phyloP scores from a whole-genome alignment of 2,113 vertebrate genomes.

The Pseudonaja textilis region DNA sequence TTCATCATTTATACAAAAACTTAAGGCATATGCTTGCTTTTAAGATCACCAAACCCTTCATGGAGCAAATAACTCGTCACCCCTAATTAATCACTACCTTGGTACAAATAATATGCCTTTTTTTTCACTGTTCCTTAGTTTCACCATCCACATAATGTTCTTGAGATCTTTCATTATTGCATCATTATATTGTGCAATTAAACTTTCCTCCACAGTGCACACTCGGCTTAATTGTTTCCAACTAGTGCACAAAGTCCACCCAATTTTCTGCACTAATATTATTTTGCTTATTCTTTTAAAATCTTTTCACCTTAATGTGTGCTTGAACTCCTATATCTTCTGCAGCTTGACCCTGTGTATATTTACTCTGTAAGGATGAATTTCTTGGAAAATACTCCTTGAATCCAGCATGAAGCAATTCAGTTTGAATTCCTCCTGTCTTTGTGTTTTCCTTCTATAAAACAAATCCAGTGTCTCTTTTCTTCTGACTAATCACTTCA shows the following conservation, averaged over 20 bases:
- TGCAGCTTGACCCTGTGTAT: constrained; percentile 3
- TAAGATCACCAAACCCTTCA: neutral
- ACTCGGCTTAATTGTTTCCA: neutral
- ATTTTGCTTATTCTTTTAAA: neutral
- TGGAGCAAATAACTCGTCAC: neutral
- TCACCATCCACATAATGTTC: neutral
- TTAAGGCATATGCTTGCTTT: neutral
- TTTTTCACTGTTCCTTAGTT: neutral
- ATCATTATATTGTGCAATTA: neutral
- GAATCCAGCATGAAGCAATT: neutral
- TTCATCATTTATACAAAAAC: neutral
- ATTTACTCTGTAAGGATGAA: neutral
- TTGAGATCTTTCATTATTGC: neutral
- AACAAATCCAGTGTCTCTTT: neutral
- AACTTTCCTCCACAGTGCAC: neutral
- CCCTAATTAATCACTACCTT: neutral
- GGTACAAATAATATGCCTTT: too few relatives aligned
- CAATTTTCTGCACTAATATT: neutral
- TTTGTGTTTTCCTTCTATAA: neutral
- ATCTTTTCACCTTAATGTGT: neutral
- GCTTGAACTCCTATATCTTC: neutral
- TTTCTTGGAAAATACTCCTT: constrained; percentile 12
- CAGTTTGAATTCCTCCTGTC: neutral
- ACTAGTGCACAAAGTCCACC: neutral
- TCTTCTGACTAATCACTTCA: neutral